phyloP scores from a whole-genome alignment of 1,140 invertebrate species.

The Leptinotarsa undecemlineata region DNA sequence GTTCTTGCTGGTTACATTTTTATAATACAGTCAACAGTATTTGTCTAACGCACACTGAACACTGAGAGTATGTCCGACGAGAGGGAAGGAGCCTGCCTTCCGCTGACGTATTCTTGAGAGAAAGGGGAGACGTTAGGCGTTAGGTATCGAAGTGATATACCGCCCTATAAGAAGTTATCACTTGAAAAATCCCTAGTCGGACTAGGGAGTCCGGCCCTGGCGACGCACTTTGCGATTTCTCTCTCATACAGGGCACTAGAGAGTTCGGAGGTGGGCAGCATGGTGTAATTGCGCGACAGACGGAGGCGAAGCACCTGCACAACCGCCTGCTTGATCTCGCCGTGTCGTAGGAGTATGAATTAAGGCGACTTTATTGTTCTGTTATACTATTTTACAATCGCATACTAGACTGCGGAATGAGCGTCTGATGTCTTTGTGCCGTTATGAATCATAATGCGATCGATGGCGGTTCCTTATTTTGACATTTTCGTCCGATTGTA shows the following conservation, averaged over 20 bases:
- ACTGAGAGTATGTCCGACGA: no score
- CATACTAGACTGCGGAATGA: conserved; percentile 7
- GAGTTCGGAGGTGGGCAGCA: background rate
- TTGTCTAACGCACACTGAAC: no score
- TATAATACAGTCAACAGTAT: no score
- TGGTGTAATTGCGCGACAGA: background rate
- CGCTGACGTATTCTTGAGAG: no score
- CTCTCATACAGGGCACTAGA: background rate
- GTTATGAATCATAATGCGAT: conserved; percentile 3
- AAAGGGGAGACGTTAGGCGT: no score
- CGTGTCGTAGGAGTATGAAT: background rate
- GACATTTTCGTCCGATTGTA: background rate
- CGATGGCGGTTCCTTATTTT: background rate
- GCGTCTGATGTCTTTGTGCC: background rate
- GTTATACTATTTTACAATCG: conserved; percentile 1
- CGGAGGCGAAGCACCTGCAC: conserved; percentile 1
- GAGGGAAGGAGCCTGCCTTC: no score
- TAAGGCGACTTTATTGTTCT: conserved; percentile 3
- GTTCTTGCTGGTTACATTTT: no score
- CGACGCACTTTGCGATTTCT: background rate
- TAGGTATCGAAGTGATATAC: no score
- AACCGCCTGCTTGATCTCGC: background rate
- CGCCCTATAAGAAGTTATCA: no score
- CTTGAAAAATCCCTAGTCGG: no score
- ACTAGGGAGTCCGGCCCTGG: background rate